These are phyloP conservation scores for Lontra canadensis DNA, from an alignment of 2,113 vertebrate genomes.

Conservation along the genomic window DNA sequence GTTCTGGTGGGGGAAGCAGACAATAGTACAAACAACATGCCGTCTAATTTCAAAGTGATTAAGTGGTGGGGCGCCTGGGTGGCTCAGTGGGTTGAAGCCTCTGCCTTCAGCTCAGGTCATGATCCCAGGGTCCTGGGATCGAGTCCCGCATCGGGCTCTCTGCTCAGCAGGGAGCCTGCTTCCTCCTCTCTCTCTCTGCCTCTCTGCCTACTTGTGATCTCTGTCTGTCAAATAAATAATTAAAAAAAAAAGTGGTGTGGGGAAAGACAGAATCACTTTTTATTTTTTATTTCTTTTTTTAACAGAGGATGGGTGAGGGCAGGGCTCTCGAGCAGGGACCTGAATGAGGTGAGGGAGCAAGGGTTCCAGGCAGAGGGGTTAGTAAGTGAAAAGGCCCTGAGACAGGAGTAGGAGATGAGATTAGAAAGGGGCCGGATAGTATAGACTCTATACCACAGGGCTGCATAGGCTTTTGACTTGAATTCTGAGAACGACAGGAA, in stretches of 20 bases:
- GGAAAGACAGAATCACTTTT: background rate
- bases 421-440: background rate
- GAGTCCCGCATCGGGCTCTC: too few species aligned
- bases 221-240: too few species aligned
- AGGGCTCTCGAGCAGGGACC: background rate
- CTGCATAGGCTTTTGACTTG: background rate
- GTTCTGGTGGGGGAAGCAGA: background rate
- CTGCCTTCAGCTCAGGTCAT: too few species aligned
- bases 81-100: too few species aligned
- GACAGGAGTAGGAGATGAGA: background rate
- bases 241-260: background rate
- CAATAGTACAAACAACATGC: background rate
- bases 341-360: background rate
- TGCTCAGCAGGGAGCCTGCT: too few species aligned
- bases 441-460: accelerated
- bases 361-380: background rate
- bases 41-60: background rate
- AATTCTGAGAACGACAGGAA: background rate
- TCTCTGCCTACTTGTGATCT: too few species aligned
- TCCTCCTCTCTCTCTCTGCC: too few species aligned
- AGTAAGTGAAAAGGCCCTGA: background rate
- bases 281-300: too few species aligned
- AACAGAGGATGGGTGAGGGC: background rate
- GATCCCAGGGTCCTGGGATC: too few species aligned
- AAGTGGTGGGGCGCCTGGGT: background rate